These are phyloP conservation scores for Actinemys pallida DNA, from an alignment of 2,113 vertebrate genomes.

Conservation along the genomic window DNA sequence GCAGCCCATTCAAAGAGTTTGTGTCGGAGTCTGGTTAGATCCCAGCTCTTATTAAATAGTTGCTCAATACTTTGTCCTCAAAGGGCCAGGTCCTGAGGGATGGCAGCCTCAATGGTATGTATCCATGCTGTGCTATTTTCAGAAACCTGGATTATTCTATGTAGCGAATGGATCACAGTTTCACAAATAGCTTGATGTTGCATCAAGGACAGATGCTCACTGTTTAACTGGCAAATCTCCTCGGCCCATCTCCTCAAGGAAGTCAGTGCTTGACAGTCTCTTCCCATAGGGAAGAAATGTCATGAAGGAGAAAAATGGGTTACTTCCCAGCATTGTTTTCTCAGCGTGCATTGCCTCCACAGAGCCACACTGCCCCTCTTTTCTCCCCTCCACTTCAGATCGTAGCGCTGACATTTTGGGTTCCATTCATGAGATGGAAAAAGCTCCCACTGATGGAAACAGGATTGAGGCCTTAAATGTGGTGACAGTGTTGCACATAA, in stretches of 20 bases:
- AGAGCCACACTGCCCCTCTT: neutral
- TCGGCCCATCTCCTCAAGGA: neutral
- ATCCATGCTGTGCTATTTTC: neutral
- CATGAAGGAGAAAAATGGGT: neutral
- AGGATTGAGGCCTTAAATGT: neutral
- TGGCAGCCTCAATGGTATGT: fast-evolving
- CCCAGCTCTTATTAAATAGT: neutral
- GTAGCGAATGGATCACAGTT: neutral
- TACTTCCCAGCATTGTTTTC: neutral
- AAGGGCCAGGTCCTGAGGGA: neutral
- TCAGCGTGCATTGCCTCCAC: neutral
- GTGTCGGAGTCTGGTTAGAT: fast-evolving
- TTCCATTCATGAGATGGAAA: neutral
- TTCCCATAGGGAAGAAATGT: neutral
- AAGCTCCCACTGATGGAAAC: neutral
- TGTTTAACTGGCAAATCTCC: neutral
- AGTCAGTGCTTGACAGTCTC: neutral
- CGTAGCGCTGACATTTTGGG: neutral
- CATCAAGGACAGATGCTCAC: neutral
- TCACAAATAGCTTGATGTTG: neutral
- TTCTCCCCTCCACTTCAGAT: neutral
- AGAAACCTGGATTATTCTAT: neutral
- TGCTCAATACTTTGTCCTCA: neutral
- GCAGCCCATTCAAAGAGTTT: fast-evolving
- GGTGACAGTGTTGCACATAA: neutral